A percentile compares a stretch with the other conserved stretches of the same genome.
phyloP scores from a whole-genome alignment of 2,888 invertebrate genomes.

The Oithona nana region DNA sequence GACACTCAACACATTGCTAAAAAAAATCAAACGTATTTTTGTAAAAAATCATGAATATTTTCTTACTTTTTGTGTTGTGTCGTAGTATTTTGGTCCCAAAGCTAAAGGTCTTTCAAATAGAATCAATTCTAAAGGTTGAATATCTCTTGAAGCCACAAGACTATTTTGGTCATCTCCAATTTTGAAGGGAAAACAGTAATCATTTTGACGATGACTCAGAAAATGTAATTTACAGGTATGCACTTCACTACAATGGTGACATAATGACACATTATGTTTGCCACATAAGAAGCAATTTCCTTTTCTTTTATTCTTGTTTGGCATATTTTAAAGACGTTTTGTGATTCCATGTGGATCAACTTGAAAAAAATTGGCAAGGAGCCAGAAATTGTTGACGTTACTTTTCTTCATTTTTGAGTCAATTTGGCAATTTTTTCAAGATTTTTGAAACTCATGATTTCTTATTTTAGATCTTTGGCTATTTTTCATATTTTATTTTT shows the following conservation, averaged over 20 bases:
- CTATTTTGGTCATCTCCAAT: not conserved
- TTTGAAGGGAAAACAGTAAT: not conserved
- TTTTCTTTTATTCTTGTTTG: not conserved
- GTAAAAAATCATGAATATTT: too few species aligned
- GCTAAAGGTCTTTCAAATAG: not conserved
- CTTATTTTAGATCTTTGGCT: too few species aligned
- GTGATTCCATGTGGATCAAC: too few species aligned
- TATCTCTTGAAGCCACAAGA: not conserved
- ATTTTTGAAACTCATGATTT: too few species aligned
- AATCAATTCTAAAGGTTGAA: not conserved
- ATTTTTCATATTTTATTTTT: too few species aligned
- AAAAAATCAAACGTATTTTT: too few species aligned
- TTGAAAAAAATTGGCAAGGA: not conserved
- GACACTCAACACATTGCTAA: not conserved
- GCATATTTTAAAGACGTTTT: too few species aligned
- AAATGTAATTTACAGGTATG: not conserved
- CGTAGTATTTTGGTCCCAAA: not conserved
- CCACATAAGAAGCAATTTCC: not conserved
- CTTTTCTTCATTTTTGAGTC: too few species aligned
- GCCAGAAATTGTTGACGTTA: too few species aligned
- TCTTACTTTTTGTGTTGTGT: too few species aligned
- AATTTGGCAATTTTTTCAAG: too few species aligned
- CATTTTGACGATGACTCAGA: not conserved
- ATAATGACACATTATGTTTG: not conserved
- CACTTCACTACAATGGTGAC: not conserved